Evolutionary conservation across 53 echinoderm and acorn worm genomes (phyloP), one percentile per base, ranked within the genome.

Genomic region (Echinometra lucunter): DNA sequence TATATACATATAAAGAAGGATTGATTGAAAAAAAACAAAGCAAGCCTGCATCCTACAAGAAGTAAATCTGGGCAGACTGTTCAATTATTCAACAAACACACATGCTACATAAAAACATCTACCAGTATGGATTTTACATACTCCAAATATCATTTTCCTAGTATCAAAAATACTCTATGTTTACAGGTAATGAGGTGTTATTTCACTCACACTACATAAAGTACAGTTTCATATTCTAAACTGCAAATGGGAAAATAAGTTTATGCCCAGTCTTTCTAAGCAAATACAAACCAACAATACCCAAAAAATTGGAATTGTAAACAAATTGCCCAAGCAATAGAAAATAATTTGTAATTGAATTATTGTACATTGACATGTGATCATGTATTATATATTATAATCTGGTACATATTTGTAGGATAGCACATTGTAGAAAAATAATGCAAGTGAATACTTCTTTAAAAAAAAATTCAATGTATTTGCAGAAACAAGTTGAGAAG

Each of bases 161-260:
- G 85, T 85, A 85, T 85, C 38, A 85, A 85, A 85, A 85, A 85
- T 85, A 85, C 49, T 85, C 85, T 81, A 19, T 78, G 78, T 63
- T 67, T 38, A 67, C 47, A 72, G 45, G 45, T 92, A 75, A 3
- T 45, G 21, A 16, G 40, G 12, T 23, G 40, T 92, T 10, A 49
- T 74, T 17, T 92, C 57, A 75, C 45, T 92, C 74, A 72, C 49
- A 30, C 55, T 92, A 53, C 74, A 67, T 40, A 55, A 72, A 57
- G 53, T 23, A 40, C 45, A 19, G 21, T 28, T n/a, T 27, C 70
- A 74, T 49, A 74, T 45, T 45, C 27, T 66, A 17, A 91, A 58
- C 66, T 13, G 28, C 11, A 66, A 91, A 69, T 69, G 32, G 69
- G 69, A 34, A 78, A 78, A 78, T 78, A 19, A 78, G 6, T 19